Percentiles rank a stretch among this genome's conserved stretches.
Conservation (phyloP, 2,113 vertebrate species). For the Saccopteryx leptura region DNA sequence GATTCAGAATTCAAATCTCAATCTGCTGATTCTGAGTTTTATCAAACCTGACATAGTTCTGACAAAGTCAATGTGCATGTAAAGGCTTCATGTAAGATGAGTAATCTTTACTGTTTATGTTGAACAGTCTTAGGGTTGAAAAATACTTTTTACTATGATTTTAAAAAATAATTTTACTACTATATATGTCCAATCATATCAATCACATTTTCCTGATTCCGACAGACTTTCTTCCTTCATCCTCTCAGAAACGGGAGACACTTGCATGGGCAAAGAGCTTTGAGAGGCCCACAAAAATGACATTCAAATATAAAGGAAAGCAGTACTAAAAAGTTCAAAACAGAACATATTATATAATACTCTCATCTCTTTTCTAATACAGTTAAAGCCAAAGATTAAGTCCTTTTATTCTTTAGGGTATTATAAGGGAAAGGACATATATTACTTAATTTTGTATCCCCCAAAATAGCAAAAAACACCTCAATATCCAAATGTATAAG, state of each 20-base stretch:
- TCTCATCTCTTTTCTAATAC: background rate
- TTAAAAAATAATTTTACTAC: conserved; percentile 2
- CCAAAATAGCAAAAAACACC: background rate
- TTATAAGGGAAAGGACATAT: background rate
- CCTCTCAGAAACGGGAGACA: background rate
- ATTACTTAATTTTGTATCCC: background rate
- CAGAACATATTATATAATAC: background rate
- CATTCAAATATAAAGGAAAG: background rate
- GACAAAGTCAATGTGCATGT: background rate
- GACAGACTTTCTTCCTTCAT: background rate
- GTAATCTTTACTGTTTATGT: background rate
- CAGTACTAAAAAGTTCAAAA: conserved; percentile 39
- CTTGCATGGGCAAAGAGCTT: background rate
- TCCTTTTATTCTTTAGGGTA: background rate
- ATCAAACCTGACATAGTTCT: background rate
- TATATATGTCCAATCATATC: background rate
- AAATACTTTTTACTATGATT: background rate
- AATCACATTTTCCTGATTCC: background rate
- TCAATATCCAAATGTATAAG: background rate
- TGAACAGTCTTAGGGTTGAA: background rate
- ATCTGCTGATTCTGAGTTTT: background rate
- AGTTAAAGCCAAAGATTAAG: background rate
- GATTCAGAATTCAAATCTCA: conserved; percentile 15
- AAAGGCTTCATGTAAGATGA: background rate
- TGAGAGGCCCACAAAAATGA: background rate